Evolutionary conservation across 2,888 invertebrate genomes (phyloP), one percentile per base, ranked within the genome.

Genomic region (Dichetophora obliterata): DNA sequence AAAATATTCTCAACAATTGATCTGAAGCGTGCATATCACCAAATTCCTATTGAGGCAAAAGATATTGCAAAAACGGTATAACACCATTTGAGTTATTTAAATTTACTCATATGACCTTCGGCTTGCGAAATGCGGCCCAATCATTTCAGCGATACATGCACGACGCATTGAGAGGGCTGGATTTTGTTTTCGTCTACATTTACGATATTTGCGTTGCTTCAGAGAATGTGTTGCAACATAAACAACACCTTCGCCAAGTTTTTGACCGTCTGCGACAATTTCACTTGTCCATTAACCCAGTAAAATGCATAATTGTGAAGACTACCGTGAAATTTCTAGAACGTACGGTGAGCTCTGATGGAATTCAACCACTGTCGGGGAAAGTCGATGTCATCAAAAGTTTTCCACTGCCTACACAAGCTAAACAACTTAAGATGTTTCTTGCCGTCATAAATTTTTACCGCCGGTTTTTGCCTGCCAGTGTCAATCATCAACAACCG

Each of bases 1-100:
- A 75, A 16, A 19, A 63, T 79, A 5, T 79, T 78, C 66, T 73
- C 73, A n/a, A 73, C 71, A 3, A 69, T 77, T 2, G 81, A 79
- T 19, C 59, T 79, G 22, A 68, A 54, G 2, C 57, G 66, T 3
- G 79, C 78, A 22, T 79, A 77, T 68, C 27, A 76, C 57, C 54
- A 79, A 76, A 73, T 89, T 24, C 86, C 34, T n/a, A 31, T 31
- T 4, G 19, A 63, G n/a, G n/a, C 3, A 19, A 19, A 5, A 19
- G 54, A 19, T 8, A 9, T 54, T n/a, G n/a, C n/a, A n/a, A n/a
- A n/a, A n/a, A n/a, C n/a, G n/a, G n/a, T 6, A 63, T n/a, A 1
- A 75, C 76, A 8, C 76, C 70, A 4, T 79, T 79, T 27, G 77
- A 70, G 4, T 34, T 76, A 11, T n/a, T 16, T 16, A 2, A 63